Conservation (phyloP, 2,888 invertebrate genomes). For the Callyntrura sp. region DNA sequence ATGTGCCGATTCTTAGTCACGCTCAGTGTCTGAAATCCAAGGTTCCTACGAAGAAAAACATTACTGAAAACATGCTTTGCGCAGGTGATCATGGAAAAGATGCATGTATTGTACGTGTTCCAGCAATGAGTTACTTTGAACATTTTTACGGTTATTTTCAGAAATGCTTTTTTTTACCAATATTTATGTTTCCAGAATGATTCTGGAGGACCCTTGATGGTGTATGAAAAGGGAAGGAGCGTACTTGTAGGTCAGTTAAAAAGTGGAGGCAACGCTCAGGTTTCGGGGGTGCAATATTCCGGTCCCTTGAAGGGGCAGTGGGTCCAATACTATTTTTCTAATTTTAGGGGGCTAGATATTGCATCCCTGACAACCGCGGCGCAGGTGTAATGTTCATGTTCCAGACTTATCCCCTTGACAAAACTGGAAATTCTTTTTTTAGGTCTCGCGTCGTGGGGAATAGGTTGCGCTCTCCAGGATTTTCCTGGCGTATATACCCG, state of each 20-base stretch:
- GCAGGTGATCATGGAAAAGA: conserved; percentile 79
- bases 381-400: no score
- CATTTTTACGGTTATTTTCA: background rate
- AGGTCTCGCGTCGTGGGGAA: conserved; percentile 74
- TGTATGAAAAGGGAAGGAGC: conserved; percentile 56
- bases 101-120: conserved; percentile 77
- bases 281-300: no score
- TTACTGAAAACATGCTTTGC: conserved; percentile 80
- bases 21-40: conserved; percentile 68
- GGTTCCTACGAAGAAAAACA: conserved; percentile 73
- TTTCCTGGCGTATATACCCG: conserved; percentile 76
- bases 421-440: no score
- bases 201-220: conserved; percentile 78
- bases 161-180: no score
- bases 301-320: no score
- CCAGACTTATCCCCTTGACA: no score
- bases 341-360: no score
- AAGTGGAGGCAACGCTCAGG: no score
- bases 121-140: conserved; percentile 32
- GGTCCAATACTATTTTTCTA: no score
- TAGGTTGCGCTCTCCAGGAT: conserved; percentile 69
- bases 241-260: no score
- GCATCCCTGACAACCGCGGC: no score
- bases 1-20: conserved; percentile 77
- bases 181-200: conserved; percentile 77